A percentile compares a stretch with the other conserved stretches of the same genome.
These are phyloP conservation scores for Parapristionchus giblindavisi DNA, from an alignment of 2,888 invertebrate genomes.

Conservation along the genomic window DNA sequence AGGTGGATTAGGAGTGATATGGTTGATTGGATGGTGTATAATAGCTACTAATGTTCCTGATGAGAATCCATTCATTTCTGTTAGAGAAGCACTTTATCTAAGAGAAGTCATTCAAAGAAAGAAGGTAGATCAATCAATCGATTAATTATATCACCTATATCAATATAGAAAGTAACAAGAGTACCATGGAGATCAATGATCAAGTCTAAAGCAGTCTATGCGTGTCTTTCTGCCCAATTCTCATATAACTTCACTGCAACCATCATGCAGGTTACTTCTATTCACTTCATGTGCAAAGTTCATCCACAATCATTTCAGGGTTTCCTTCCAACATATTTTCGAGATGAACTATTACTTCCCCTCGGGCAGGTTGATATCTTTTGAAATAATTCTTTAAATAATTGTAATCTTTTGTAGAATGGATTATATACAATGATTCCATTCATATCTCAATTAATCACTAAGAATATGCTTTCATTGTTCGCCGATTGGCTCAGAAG, in stretches of 20 bases:
- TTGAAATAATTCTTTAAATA: neutral
- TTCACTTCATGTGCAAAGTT: neutral
- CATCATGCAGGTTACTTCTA: constrained; percentile 28
- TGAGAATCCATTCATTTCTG: constrained; percentile 25
- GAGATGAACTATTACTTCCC: constrained; percentile 30
- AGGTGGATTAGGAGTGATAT: constrained; percentile 15
- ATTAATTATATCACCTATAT: neutral
- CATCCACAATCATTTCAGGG: constrained; percentile 3
- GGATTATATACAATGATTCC: constrained; percentile 32
- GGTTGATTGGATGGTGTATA: constrained; percentile 15
- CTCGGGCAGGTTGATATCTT: constrained; percentile 17
- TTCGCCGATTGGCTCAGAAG: constrained; percentile 23
- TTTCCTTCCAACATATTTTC: constrained; percentile 36
- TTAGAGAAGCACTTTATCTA: constrained; percentile 16
- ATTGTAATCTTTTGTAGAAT: neutral
- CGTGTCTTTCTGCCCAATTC: constrained; percentile 16
- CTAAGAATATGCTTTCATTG: constrained; percentile 15
- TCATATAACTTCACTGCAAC: constrained; percentile 30
- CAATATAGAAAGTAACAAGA: neutral
- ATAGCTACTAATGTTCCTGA: constrained; percentile 24
- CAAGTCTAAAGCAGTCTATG: constrained; percentile 7
- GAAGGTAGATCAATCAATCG: constrained; percentile 15
- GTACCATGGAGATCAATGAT: constrained; percentile 35
- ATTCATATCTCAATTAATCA: constrained; percentile 25
- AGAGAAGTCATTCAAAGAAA: constrained; percentile 28